phyloP scores from a whole-genome alignment of 2,888 invertebrate genomes.

The Nesidiocoris tenuis region DNA sequence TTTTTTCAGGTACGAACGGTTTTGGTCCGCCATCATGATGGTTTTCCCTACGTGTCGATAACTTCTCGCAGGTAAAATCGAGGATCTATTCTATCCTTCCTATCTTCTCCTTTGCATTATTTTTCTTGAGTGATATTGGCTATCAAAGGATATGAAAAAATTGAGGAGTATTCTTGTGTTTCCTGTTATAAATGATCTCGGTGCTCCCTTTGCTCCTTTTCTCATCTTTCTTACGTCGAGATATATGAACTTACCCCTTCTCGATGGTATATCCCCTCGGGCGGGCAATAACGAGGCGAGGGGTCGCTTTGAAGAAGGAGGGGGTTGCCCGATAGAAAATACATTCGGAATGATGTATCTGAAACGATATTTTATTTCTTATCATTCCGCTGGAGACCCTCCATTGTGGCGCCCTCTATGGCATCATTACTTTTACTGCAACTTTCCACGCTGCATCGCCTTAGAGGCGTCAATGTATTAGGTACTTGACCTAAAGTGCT shows the following conservation, averaged over 20 bases:
- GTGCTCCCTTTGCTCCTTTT: not conserved
- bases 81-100: too few relatives aligned
- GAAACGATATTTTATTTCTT: slow-evolving; percentile 39
- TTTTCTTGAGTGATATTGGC: not conserved
- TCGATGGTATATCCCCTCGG: slow-evolving; percentile 19
- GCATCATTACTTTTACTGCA: slow-evolving; percentile 9
- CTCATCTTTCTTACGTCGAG: slow-evolving; percentile 34
- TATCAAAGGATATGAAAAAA: slow-evolving; percentile 1
- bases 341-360: slow-evolving; percentile 38
- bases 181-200: slow-evolving; percentile 28
- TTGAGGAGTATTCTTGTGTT: slow-evolving; percentile 24
- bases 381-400: slow-evolving; percentile 14
- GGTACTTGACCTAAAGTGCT: too few relatives aligned
- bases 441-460: too few relatives aligned
- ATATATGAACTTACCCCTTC: slow-evolving; percentile 31
- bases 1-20: too few relatives aligned
- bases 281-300: slow-evolving; percentile 24
- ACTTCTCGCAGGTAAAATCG: slow-evolving; percentile 2
- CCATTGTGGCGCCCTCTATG: slow-evolving; percentile 8
- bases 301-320: not conserved
- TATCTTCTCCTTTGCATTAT: not conserved
- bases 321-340: slow-evolving; percentile 22
- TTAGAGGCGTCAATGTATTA: too few relatives aligned
- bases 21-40: too few relatives aligned
- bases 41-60: not conserved